Evolutionary conservation across 2,888 invertebrate genomes (phyloP), one percentile per base, ranked within the genome.

Genomic region (Tenthredo scrophulariae): DNA sequence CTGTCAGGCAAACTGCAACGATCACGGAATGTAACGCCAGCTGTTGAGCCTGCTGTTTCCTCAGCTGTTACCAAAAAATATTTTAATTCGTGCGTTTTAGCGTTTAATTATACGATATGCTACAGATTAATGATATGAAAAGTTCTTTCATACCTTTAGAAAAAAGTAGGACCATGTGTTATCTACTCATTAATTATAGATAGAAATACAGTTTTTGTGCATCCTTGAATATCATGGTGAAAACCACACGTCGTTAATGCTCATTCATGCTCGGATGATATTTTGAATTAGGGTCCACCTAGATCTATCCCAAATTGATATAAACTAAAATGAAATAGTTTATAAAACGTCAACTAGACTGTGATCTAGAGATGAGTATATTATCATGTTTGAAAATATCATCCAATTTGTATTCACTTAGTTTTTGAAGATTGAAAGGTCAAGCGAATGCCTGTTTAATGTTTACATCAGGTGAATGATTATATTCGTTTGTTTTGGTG

Each of bases 401-500:
- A 37, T 70, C 15, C 9, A 18, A 33, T 22, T 26, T 9, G 13
- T 75, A 26, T 54, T 29, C 29, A 13, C 54, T 18, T n/a, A 9
- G 29, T 29, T 33, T 26, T 43, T 74, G 29, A 40, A 77, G 6
- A 18, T 22, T 37, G 40, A 62, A 80, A 80, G 50, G 37, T 62
- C 40, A 40, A 22, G 15, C 6, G 4, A 26, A 37, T 33, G 46
- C n/a, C 13, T 80, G 62, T 62, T 26, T 5, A 26, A 26, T 62
- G 62, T 80, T 80, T 80, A 80, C 79, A 58, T 37, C 15, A 37
- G 22, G 40, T 83, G 37, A 50, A 67, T 58, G 26, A 72, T 86
- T 29, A 33, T 65, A 40, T n/a, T 86, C 84, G n/a, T 80, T 74
- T 83, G 29, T 40, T 84, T 72, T 88, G 85, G 74, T 43, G 62